Conservation (phyloP, 2,888 invertebrate genomes). For the Heliconius hortense region DNA sequence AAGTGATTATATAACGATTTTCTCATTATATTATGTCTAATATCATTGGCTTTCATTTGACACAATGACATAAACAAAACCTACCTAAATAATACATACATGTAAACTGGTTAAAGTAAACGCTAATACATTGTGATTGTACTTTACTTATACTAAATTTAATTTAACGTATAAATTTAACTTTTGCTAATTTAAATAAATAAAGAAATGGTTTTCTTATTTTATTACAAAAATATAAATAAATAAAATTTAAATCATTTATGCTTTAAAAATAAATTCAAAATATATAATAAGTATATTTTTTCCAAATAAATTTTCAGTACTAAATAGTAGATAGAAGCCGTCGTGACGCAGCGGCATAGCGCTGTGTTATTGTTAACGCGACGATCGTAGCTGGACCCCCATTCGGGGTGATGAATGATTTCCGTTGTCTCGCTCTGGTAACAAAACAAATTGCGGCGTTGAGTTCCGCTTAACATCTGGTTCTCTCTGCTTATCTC, state of each 20-base stretch:
- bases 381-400: not conserved
- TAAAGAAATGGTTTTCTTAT: not conserved
- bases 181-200: not conserved
- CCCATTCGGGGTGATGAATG: not conserved
- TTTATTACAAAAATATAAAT: not conserved
- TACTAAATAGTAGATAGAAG: not conserved
- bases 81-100: constrained; percentile 30
- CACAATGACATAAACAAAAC: constrained; percentile 26
- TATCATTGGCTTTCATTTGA: constrained; percentile 38
- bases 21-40: constrained; percentile 11
- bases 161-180: no score
- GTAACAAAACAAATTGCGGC: no score
- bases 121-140: constrained; percentile 33
- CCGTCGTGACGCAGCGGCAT: no score
- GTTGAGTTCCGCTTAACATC: not conserved
- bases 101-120: constrained; percentile 29
- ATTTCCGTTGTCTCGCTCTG: not conserved
- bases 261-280: not conserved
- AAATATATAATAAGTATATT: not conserved
- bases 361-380: no score
- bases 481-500: no score
- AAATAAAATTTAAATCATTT: not conserved
- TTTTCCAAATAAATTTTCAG: not conserved
- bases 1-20: constrained; percentile 24
- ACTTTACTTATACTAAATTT: constrained; percentile 26